A percentile compares a stretch with the other conserved stretches of the same genome.
Conservation (phyloP, 2,888 invertebrate genomes). For the Euphydryas editha region DNA sequence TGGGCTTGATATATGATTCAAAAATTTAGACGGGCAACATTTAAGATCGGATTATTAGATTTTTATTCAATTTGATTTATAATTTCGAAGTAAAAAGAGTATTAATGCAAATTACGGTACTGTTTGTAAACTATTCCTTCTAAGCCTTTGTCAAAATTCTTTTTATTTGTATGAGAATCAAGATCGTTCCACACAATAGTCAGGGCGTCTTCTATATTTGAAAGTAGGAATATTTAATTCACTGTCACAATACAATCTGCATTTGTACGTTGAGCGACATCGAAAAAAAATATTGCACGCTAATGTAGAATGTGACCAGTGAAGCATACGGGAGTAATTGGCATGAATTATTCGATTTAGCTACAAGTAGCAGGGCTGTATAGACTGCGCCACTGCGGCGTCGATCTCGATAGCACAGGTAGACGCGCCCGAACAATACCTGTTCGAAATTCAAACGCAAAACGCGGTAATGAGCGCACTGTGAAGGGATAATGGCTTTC, state of each 20-base stretch:
- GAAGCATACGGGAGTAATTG: conserved; percentile 9
- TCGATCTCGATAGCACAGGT: conserved; percentile 54
- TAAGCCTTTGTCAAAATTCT: conserved; percentile 18
- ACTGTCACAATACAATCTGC: conserved; percentile 29
- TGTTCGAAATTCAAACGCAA: conserved; percentile 38
- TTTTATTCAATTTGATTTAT: conserved; percentile 8
- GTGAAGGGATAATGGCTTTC: conserved; percentile 69
- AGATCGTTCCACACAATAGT: conserved; percentile 24
- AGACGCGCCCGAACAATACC: conserved; percentile 39
- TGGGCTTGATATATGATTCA: conserved; percentile 22
- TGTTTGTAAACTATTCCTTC: conserved; percentile 30
- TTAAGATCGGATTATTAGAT: conserved; percentile 12
- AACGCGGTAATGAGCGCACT: conserved; percentile 78
- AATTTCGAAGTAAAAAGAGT: neutral
- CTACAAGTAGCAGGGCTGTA: conserved; percentile 41
- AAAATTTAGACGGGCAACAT: neutral
- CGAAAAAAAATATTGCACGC: conserved; percentile 14
- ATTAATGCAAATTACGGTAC: conserved; percentile 28
- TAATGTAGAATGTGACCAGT: conserved; percentile 15
- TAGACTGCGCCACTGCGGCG: conserved; percentile 38
- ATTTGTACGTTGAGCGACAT: conserved; percentile 6
- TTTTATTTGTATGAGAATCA: conserved; percentile 19
- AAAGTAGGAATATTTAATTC: conserved; percentile 27
- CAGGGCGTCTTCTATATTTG: conserved; percentile 18
- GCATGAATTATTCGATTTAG: conserved; percentile 21